These are phyloP conservation scores for Drosophila funebris DNA, from an alignment of 1,140 invertebrate genomes.

Conservation along the genomic window DNA sequence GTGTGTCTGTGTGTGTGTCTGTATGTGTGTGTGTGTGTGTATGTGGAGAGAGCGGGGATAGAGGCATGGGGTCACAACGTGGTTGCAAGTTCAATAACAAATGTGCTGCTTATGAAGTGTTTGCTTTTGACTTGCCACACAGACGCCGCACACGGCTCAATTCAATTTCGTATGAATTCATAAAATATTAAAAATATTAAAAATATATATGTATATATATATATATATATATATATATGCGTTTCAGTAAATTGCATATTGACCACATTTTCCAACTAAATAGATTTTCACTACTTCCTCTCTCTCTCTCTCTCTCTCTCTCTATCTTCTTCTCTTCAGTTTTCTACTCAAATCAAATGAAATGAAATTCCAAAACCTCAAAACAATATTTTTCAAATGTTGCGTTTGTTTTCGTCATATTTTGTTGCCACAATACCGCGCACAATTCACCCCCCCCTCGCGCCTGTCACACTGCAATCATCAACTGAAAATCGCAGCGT, in stretches of 20 bases:
- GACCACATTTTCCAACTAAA: constrained; percentile 58
- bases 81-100: constrained; percentile 23
- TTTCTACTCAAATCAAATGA: constrained; percentile 46
- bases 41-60: neutral
- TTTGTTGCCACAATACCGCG: neutral
- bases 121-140: constrained; percentile 4
- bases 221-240: neutral
- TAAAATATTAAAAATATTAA: neutral
- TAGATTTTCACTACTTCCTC: constrained; percentile 1
- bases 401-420: constrained; percentile 11
- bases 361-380: constrained; percentile 66
- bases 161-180: constrained; percentile 10
- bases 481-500: constrained; percentile 50
- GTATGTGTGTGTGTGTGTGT: neutral
- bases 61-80: neutral
- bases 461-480: constrained; percentile 41
- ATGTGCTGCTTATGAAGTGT: constrained; percentile 13
- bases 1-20: neutral
- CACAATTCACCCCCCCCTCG: neutral
- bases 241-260: constrained; percentile 41
- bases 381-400: constrained; percentile 63
- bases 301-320: neutral
- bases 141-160: constrained; percentile 5
- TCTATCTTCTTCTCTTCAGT: neutral
- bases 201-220: neutral